phyloP scores from a whole-genome alignment of 2,113 vertebrate species.

The Candoia aspera region DNA sequence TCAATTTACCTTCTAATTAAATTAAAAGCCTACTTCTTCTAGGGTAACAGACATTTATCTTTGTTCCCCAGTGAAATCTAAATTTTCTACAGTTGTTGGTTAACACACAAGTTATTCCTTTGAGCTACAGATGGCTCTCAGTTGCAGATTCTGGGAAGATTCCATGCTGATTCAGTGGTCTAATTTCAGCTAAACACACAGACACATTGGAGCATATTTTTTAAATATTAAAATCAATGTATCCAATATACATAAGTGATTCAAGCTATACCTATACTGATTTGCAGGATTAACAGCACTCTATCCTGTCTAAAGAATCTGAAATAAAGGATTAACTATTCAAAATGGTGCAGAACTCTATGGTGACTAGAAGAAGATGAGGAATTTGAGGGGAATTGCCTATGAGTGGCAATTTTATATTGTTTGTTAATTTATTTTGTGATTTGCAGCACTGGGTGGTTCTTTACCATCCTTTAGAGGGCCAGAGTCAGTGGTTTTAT shows the following conservation, averaged over 20 bases:
- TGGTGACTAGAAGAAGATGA: background rate
- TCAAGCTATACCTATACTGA: background rate
- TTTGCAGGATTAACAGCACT: background rate
- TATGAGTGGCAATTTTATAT: background rate
- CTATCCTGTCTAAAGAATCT: no score
- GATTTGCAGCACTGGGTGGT: background rate
- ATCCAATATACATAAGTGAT: background rate
- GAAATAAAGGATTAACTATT: background rate
- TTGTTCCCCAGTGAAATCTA: slow-evolving; percentile 9
- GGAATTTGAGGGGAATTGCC: background rate
- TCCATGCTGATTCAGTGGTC: background rate
- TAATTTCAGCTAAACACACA: background rate
- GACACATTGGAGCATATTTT: background rate
- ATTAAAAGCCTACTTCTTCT: slow-evolving; percentile 23
- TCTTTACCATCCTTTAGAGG: background rate
- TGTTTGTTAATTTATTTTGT: background rate
- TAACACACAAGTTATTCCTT: slow-evolving; percentile 12
- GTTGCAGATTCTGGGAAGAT: slow-evolving; percentile 8
- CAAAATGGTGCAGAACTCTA: background rate
- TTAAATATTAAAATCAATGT: background rate
- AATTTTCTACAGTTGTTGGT: slow-evolving; percentile 27
- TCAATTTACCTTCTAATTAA: slow-evolving; percentile 35
- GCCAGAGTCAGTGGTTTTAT: background rate
- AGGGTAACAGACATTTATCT: slow-evolving; percentile 16
- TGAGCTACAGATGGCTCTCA: slow-evolving; percentile 4